These are phyloP conservation scores for Halictus ligatus DNA, from an alignment of 2,888 invertebrate species.

Conservation along the genomic window DNA sequence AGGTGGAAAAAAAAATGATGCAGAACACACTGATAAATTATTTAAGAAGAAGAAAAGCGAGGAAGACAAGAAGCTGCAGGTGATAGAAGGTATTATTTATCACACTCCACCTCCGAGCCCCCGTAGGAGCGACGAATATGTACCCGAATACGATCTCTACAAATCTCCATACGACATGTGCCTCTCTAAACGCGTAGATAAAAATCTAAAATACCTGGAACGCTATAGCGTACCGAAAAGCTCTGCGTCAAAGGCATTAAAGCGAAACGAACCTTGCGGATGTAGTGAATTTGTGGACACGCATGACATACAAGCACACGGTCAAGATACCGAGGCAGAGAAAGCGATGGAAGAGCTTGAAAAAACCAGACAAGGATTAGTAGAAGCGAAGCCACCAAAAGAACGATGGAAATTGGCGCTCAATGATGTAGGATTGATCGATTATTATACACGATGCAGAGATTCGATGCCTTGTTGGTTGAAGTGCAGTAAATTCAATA, in stretches of 20 bases:
- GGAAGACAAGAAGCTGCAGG: constrained; percentile 35
- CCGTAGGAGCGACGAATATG: constrained; percentile 77
- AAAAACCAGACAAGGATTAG: constrained; percentile 32
- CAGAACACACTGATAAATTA: constrained; percentile 4
- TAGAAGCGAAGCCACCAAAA: constrained; percentile 36
- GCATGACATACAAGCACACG: constrained; percentile 4
- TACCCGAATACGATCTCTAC: constrained; percentile 78
- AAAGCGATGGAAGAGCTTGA: constrained; percentile 23
- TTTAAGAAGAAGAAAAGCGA: constrained; percentile 31
- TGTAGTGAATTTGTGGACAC: constrained; percentile 55
- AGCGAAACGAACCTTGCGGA: constrained; percentile 52
- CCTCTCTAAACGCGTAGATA: constrained; percentile 47
- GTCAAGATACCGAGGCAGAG: not conserved
- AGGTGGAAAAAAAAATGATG: constrained; percentile 30
- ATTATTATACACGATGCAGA: constrained; percentile 70
- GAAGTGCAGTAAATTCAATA: constrained; percentile 66
- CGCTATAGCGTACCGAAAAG: constrained; percentile 57
- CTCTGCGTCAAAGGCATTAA: constrained; percentile 39
- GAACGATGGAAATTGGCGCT: constrained; percentile 65
- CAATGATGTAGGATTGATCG: constrained; percentile 69
- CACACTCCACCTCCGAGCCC: constrained; percentile 76
- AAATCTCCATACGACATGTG: constrained; percentile 71
- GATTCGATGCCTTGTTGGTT: constrained; percentile 72
- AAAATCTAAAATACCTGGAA: constrained; percentile 58
- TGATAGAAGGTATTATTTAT: constrained; percentile 76